phyloP scores from a whole-genome alignment of 2,113 vertebrate species.

The Loxodonta africana region DNA sequence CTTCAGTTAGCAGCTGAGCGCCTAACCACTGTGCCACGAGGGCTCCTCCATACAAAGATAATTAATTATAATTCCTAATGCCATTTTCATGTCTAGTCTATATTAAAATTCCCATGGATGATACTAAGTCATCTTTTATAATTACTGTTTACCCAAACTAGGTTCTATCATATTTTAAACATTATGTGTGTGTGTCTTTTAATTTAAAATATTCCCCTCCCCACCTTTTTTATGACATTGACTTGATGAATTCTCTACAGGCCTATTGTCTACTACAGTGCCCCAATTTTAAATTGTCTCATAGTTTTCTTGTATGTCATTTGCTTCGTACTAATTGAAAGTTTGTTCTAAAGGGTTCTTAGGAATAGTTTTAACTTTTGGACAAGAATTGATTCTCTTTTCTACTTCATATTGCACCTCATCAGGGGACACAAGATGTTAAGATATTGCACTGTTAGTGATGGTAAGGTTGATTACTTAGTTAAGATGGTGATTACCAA shows the following conservation, averaged over 20 bases:
- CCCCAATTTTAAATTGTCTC: not conserved
- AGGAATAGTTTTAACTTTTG: not conserved
- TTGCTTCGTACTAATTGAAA: not conserved
- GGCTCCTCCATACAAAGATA: not conserved
- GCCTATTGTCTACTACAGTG: not conserved
- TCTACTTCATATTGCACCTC: not conserved
- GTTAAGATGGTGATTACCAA: not conserved
- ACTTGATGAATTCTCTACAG: not conserved
- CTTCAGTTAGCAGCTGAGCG: no score
- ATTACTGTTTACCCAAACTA: not conserved
- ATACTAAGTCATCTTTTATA: not conserved
- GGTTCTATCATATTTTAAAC: not conserved
- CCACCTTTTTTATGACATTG: not conserved
- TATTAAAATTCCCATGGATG: not conserved
- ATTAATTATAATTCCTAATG: not conserved
- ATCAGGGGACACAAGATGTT: not conserved
- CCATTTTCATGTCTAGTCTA: not conserved
- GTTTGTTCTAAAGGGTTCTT: not conserved
- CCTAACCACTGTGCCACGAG: no score
- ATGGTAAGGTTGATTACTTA: not conserved
- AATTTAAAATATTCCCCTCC: not conserved
- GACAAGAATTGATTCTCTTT: conserved; percentile 1
- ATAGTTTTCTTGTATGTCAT: not conserved
- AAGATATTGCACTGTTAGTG: not conserved
- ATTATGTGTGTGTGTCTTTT: not conserved